These are phyloP conservation scores for Trichosurus vulpecula DNA, from an alignment of 2,797 vertebrate genomes.

Conservation along the genomic window DNA sequence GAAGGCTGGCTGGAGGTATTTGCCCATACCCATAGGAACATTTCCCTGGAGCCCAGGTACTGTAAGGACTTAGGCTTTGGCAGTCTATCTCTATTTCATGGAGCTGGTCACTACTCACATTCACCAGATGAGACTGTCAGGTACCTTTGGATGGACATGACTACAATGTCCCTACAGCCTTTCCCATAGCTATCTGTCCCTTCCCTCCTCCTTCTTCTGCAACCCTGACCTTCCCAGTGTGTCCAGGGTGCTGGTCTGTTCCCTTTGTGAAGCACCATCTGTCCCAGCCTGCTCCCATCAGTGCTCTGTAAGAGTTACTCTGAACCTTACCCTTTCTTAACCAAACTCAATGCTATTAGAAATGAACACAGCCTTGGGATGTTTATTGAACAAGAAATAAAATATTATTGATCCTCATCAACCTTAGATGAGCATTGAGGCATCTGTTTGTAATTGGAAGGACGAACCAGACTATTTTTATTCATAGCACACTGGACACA, in stretches of 20 bases:
- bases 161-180: accelerated
- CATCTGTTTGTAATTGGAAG: conserved; percentile 77
- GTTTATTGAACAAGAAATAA: conserved; percentile 2
- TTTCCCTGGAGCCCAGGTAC: not conserved
- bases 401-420: conserved; percentile 47
- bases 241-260: not conserved
- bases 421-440: conserved; percentile 59
- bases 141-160: not conserved
- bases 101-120: not conserved
- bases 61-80: not conserved
- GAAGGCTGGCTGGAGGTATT: not conserved
- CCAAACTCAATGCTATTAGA: not conserved
- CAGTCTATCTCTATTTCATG: not conserved
- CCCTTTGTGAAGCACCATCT: not conserved
- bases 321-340: not conserved
- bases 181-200: not conserved
- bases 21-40: not conserved
- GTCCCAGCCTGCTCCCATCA: not conserved
- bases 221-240: not conserved
- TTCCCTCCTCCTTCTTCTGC: not conserved
- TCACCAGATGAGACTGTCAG: not conserved
- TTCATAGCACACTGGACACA: not conserved
- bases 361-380: not conserved
- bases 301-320: not conserved
- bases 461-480: conserved; percentile 68